Percentiles rank a stretch among this genome's conserved stretches.
Conservation (phyloP, 2,888 invertebrate genomes). For the Microplitis deprimator region DNA sequence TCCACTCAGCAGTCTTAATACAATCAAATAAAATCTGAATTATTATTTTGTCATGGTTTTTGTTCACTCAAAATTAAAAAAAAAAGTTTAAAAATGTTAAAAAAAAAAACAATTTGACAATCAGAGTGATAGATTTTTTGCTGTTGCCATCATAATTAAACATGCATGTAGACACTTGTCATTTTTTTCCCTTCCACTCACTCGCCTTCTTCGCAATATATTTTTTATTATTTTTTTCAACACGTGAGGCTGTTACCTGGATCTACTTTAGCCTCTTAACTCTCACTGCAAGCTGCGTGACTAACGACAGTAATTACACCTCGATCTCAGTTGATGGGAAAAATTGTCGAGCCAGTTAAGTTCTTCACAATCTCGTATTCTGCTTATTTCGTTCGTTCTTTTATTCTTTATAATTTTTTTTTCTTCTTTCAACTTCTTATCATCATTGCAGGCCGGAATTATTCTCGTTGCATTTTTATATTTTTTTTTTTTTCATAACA, state of each 20-base stretch:
- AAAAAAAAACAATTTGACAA: not conserved
- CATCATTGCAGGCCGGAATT: slow-evolving; percentile 31
- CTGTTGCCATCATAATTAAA: slow-evolving; percentile 1
- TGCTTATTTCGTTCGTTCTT: slow-evolving; percentile 10
- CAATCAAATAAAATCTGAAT: not conserved
- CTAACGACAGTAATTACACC: slow-evolving; percentile 19
- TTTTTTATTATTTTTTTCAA: slow-evolving; percentile 17
- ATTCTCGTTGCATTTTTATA: slow-evolving; percentile 27
- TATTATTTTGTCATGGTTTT: not conserved
- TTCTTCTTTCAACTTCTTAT: slow-evolving; percentile 14
- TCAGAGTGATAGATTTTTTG: slow-evolving; percentile 1
- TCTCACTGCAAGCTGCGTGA: slow-evolving; percentile 5
- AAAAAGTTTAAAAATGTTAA: not conserved
- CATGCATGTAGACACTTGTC: slow-evolving; percentile 15
- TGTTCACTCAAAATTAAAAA: not conserved
- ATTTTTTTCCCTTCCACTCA: slow-evolving; percentile 7
- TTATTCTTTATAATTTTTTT: slow-evolving; percentile 10
- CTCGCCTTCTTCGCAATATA: slow-evolving; percentile 3
- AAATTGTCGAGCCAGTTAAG: slow-evolving; percentile 19
- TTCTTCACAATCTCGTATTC: slow-evolving; percentile 18
- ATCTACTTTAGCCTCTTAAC: slow-evolving; percentile 32
- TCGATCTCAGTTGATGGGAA: slow-evolving; percentile 16
- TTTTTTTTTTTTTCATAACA: slow-evolving; percentile 7
- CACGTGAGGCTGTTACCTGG: slow-evolving; percentile 26
- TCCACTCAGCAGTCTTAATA: slow-evolving; percentile 2